Evolutionary conservation across 2,888 invertebrate genomes (phyloP), one percentile per base, ranked within the genome.

Genomic region (Trissolcus brochymenae): DNA sequence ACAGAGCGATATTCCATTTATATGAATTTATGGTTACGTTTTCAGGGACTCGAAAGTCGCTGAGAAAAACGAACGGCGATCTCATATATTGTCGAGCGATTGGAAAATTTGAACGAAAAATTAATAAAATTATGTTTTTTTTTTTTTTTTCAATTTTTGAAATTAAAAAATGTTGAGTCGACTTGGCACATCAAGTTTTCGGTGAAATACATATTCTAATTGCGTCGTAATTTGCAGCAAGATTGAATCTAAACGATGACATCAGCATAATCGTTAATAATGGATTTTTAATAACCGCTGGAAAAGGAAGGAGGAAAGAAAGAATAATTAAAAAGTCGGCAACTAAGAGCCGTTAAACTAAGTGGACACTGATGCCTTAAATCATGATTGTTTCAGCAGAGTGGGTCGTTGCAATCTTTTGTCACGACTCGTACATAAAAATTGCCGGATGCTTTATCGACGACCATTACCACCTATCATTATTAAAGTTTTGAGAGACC

Each of bases 381-480:
- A 71, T 76, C 66, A 72, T 55, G 40, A 50, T 71, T 53, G 43
- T 46, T 46, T 46, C 46, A 35, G 46, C 46, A 16, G 16, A 46
- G 46, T 46, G 67, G 61, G 19, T 70, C 68, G 55, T 76, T 76
- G 76, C 43, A 25, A 41, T 56, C 76, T 77, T 77, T 77, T 77
- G 77, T 77, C 71, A 77, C 77, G 77, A 77, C 67, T 73, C 61
- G 73, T 73, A 73, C 77, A 78, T 78, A 78, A 78, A 78, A 57
- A 59, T 70, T 35, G 53, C 19, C 74, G 2, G 65, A 66, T 74
- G 74, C 61, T 74, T 78, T 74, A 78, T 66, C 60, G 54, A 35
- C 70, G 50, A 21, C 62, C 78, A 67, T 74, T 78, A 66, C 70
- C 70, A 67, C 51, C 57, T 50, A 62, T 74, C 73, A 66, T 74